Evolutionary conservation across 2,888 invertebrate genomes (phyloP), one percentile per base, ranked within the genome.

Genomic region (Philaethria dido): DNA sequence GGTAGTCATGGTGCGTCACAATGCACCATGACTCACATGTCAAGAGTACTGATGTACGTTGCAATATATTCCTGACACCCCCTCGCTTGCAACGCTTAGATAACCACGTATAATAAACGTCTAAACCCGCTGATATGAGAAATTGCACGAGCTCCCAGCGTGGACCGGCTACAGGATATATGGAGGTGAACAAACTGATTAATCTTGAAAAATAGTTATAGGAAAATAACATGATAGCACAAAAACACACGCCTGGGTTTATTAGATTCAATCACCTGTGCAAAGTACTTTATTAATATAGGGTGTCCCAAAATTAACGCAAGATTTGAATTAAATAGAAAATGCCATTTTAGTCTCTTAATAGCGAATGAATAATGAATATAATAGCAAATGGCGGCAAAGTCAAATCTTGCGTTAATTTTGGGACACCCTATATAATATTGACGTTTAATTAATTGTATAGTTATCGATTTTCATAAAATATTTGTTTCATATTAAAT

Each of bases 41-140:
- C 68, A 64, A 54, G 54, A 68, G 39, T 39, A 62, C 61, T 70
- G 68, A 70, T 70, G 70, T 65, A 39, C 52, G 54, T 29, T 64
- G 68, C 70, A 70, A 69, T 68, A 66, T 70, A 69, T 69, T 54
- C 57, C 62, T 57, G 69, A 54, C 69, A 70, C 36, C 65, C 66
- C 65, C 54, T 62, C 67, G 66, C 66, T 69, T 71, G 68, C 69
- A 64, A 47, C 65, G 65, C 50, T 39, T 55, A 63, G 69, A 71
- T 70, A 71, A 67, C 66, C 65, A 50, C 63, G 57, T 69, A 57
- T 69, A 70, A 72, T 69, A 72, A 70, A 68, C 69, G 70, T 72
- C 69, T 65, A 65, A 65, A 52, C 61, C 54, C 59, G 68, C 65
- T 69, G 65, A 68, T 72, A 69, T 69, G 69, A 64, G 66, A 68